Conservation (phyloP, 2,888 invertebrate genomes). For the Harpalus rubripes region DNA sequence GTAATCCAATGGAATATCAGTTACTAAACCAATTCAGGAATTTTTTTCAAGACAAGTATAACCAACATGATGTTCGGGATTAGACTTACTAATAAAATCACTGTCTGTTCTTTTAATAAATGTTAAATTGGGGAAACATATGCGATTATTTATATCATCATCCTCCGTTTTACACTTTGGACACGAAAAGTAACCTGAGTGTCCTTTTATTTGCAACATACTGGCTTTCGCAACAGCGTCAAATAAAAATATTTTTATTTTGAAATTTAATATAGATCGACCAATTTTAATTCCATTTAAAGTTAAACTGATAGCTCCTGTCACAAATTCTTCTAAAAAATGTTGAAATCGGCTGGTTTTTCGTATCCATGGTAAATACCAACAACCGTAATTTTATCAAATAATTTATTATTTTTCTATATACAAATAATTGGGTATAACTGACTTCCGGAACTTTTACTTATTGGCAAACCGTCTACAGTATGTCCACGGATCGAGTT, state of each 20-base stretch:
- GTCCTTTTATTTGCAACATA: constrained; percentile 68
- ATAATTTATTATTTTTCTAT: constrained; percentile 56
- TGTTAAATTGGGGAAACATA: constrained; percentile 68
- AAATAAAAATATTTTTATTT: constrained; percentile 67
- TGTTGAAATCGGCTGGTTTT: constrained; percentile 68
- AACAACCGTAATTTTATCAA: constrained; percentile 68
- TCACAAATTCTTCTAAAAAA: constrained; percentile 64
- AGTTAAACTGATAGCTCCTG: constrained; percentile 66
- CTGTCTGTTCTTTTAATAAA: constrained; percentile 60
- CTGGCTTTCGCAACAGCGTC: constrained; percentile 70
- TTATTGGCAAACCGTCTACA: no score
- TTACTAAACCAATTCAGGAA: constrained; percentile 70
- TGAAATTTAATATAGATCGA: constrained; percentile 63
- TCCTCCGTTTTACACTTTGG: constrained; percentile 69
- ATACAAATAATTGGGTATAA: constrained; percentile 70
- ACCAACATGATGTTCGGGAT: constrained; percentile 69
- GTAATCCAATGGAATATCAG: constrained; percentile 69
- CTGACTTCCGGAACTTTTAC: no score
- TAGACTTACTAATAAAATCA: constrained; percentile 62
- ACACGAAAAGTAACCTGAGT: constrained; percentile 69
- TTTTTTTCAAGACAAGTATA: constrained; percentile 68
- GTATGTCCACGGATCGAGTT: no score
- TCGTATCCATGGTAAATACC: constrained; percentile 69
- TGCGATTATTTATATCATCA: constrained; percentile 55
- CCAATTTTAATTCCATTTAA: constrained; percentile 67